Evolutionary conservation across 1,140 invertebrate genomes (phyloP).

Genomic region (Polypedilum vanderplanki): DNA sequence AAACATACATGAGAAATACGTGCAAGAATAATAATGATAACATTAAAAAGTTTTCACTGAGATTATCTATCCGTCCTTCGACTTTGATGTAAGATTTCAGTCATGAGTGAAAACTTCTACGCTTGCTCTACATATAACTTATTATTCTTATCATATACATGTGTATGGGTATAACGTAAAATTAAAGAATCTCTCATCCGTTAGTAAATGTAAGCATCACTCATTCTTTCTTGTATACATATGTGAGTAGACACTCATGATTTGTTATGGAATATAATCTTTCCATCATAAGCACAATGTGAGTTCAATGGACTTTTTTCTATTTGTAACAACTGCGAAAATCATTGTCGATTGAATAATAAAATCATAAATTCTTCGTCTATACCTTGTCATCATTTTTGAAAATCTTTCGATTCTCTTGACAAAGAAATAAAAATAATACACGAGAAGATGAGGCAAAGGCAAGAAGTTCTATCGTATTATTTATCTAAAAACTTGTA

Average conservation of each 20-base stretch:
- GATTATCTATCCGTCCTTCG: too few relatives aligned
- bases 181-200: not conserved
- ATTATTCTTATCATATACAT: not conserved
- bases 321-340: too few relatives aligned
- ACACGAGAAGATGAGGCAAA: not conserved
- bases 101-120: not conserved
- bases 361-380: too few relatives aligned
- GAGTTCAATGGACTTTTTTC: too few relatives aligned
- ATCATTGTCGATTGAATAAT: too few relatives aligned
- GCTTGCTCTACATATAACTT: not conserved
- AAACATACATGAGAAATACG: not conserved
- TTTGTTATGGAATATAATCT: too few relatives aligned
- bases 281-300: too few relatives aligned
- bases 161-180: not conserved
- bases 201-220: not conserved
- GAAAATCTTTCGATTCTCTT: too few relatives aligned
- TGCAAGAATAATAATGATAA: conserved; percentile 22
- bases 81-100: too few relatives aligned
- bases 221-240: too few relatives aligned
- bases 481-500: conserved; percentile 28
- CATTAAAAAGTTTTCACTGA: conserved; percentile 15
- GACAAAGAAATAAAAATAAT: not conserved
- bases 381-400: too few relatives aligned
- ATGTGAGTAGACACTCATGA: too few relatives aligned
- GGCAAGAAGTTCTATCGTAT: not conserved